Evolutionary conservation across 2,888 invertebrate genomes (phyloP).

Genomic region (Leucophenga montana): DNA sequence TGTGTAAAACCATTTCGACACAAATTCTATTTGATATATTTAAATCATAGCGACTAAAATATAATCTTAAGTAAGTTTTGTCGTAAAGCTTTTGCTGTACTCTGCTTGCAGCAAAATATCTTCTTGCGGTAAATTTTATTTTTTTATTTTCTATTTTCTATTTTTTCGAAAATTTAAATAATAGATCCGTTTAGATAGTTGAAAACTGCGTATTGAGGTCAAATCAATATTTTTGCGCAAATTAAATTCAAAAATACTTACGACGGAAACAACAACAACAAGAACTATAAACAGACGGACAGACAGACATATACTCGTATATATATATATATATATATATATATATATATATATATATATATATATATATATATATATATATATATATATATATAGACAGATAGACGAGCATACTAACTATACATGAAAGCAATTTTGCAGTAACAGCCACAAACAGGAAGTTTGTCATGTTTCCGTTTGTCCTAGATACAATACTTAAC

Average conservation of each 20-base stretch:
- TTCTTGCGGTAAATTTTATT: neutral
- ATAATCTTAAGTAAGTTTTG: no score
- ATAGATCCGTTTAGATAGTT: neutral
- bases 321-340: no score
- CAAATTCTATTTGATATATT: no score
- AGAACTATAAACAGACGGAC: neutral
- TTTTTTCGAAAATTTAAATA: neutral
- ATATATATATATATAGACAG: no score
- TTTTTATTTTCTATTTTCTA: conserved; percentile 23
- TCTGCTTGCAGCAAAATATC: no score
- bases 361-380: no score
- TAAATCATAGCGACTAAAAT: no score
- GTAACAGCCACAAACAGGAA: neutral
- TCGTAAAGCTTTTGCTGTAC: no score
- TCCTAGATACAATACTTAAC: neutral
- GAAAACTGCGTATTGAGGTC: neutral
- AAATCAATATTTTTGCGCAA: conserved; percentile 16
- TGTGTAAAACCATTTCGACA: no score
- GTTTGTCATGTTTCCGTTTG: conserved; percentile 19
- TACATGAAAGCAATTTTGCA: neutral
- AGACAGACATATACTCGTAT: neutral
- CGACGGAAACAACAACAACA: neutral
- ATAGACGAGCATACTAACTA: neutral
- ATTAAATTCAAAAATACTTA: neutral
- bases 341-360: no score